Percentiles rank a stretch among this genome's conserved stretches.
Evolutionary conservation across 2,888 invertebrate genomes (phyloP).

Genomic region (Ormyrus labotus): DNA sequence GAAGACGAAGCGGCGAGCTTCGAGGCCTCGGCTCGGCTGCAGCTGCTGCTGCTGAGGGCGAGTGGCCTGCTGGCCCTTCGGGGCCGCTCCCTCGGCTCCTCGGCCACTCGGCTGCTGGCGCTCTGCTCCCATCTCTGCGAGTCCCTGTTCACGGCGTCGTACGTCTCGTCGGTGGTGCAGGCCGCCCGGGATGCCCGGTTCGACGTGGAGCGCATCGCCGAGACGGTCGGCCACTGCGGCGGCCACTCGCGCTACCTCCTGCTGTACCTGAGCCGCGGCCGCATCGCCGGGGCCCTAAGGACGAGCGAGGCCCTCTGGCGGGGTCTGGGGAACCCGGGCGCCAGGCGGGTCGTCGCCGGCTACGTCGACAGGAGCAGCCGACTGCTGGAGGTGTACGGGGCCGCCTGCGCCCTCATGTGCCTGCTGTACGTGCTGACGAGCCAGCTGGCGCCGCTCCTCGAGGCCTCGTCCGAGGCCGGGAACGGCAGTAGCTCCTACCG

Average conservation of each 20-base stretch:
- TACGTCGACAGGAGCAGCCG: not conserved
- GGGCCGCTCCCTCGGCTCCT: not conserved
- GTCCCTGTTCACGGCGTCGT: not conserved
- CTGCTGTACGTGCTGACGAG: not conserved
- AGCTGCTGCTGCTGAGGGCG: not conserved
- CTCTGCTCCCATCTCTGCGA: constrained; percentile 14
- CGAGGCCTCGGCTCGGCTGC: not conserved
- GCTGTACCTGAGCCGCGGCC: not conserved
- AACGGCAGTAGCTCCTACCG: too few relatives aligned
- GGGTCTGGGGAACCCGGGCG: not conserved
- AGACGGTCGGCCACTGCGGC: constrained; percentile 18
- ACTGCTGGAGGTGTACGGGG: not conserved
- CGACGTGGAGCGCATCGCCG: constrained; percentile 5
- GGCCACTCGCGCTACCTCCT: constrained; percentile 8
- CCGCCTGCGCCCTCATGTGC: constrained; percentile 6
- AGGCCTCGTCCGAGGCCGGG: not conserved
- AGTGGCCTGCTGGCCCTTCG: not conserved
- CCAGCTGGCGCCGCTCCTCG: not conserved
- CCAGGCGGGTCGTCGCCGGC: not conserved
- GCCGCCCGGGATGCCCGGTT: not conserved
- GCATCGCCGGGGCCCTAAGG: not conserved
- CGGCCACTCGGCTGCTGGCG: not conserved
- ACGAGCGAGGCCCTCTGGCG: not conserved
- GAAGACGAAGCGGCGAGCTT: too few relatives aligned
- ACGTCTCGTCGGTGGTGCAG: not conserved